Percentiles rank a stretch among this genome's conserved stretches.
Conservation (phyloP, 2,797 vertebrate genomes). For the Hirundo rustica region DNA sequence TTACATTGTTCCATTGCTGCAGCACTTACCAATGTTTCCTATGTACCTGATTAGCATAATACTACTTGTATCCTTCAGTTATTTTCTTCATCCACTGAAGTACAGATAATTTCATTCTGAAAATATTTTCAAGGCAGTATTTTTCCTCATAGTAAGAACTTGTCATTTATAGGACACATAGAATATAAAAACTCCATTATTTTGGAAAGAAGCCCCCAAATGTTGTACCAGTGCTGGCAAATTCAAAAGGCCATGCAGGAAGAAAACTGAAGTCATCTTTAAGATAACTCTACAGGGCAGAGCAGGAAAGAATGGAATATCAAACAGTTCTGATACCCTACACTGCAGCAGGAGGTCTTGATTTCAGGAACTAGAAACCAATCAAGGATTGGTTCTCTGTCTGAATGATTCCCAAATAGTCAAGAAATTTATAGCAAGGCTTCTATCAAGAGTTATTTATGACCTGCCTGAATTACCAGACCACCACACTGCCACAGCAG, state of each 20-base stretch:
- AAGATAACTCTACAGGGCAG: neutral
- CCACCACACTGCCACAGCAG: neutral
- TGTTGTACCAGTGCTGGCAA: neutral
- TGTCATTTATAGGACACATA: neutral
- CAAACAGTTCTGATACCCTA: neutral
- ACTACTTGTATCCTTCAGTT: neutral
- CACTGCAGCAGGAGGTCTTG: neutral
- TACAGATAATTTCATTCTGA: neutral
- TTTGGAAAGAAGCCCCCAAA: too few relatives aligned
- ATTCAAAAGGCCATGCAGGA: neutral
- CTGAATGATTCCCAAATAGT: neutral
- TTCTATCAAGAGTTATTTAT: constrained; percentile 37
- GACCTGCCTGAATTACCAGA: neutral
- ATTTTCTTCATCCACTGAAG: neutral
- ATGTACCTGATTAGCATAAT: neutral
- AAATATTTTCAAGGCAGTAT: neutral
- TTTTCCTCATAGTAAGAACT: neutral
- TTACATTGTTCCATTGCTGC: neutral
- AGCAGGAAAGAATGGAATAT: neutral
- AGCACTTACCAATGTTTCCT: neutral
- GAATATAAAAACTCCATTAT: neutral
- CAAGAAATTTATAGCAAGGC: neutral
- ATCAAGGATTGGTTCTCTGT: neutral
- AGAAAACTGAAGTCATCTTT: neutral
- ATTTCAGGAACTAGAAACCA: neutral